Evolutionary conservation across 2,888 invertebrate species (phyloP).

Genomic region (Cheilosia scutellata): DNA sequence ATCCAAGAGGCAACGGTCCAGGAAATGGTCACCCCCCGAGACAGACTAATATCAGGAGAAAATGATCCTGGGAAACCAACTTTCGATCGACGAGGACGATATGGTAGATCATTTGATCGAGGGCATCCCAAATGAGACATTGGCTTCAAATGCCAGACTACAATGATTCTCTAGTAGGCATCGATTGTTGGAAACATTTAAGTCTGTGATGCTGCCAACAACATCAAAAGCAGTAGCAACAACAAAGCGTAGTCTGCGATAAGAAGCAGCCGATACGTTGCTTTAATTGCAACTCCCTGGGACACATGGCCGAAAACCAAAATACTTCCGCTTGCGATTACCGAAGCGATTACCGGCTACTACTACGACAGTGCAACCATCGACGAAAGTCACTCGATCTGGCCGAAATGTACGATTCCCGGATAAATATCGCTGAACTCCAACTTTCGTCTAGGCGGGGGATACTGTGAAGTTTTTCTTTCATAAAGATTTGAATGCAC

Average conservation of each 20-base stretch:
- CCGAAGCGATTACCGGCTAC: not conserved
- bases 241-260: not conserved
- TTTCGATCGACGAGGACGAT: not conserved
- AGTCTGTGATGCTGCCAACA: not conserved
- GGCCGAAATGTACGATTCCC: slow-evolving; percentile 8
- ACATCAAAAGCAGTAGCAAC: not conserved
- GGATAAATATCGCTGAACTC: not conserved
- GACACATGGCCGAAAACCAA: too few relatives aligned
- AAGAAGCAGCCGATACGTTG: not conserved
- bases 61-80: not conserved
- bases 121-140: not conserved
- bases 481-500: too few relatives aligned
- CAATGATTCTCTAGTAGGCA: not conserved
- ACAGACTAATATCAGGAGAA: not conserved
- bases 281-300: not conserved
- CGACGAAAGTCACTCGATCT: too few relatives aligned
- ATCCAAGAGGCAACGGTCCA: too few relatives aligned
- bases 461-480: too few relatives aligned
- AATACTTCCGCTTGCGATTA: not conserved
- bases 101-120: not conserved
- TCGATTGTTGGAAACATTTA: not conserved
- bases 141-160: not conserved
- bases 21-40: not conserved
- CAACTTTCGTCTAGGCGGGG: slow-evolving; percentile 18
- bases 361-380: not conserved